phyloP scores from a whole-genome alignment of 2,888 invertebrate species.

The Unio pictorum region DNA sequence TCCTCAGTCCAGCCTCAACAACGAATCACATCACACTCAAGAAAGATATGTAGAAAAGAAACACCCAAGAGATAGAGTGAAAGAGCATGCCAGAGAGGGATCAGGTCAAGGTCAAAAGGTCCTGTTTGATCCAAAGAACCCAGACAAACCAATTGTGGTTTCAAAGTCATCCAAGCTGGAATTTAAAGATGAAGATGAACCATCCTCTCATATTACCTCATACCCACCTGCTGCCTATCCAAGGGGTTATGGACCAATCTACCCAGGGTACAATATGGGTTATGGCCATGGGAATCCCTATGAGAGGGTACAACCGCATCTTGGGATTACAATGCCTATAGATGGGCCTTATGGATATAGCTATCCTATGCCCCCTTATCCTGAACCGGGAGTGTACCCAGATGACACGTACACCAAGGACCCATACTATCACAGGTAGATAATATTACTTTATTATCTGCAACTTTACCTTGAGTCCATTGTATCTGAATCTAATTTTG shows the following conservation, averaged over 20 bases:
- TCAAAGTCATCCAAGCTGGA: conserved; percentile 32
- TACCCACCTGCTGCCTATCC: conserved; percentile 6
- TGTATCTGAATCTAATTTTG: no score
- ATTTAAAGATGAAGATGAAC: conserved; percentile 47
- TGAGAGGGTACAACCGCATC: conserved; percentile 33
- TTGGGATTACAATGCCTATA: conserved; percentile 4
- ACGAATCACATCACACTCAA: not conserved
- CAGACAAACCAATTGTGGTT: conserved; percentile 59
- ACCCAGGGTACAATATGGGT: conserved; percentile 24
- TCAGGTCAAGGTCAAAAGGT: conserved; percentile 45
- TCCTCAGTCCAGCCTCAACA: conserved; percentile 17
- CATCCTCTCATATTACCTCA: conserved; percentile 35
- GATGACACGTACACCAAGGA: conserved; percentile 43
- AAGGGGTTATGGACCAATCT: conserved; percentile 8
- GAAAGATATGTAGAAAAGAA: conserved; percentile 1
- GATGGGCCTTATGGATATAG: conserved; percentile 24
- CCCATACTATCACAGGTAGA: conserved; percentile 43
- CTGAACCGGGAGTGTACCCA: conserved; percentile 15
- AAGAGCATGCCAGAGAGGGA: conserved; percentile 16
- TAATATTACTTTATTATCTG: not conserved
- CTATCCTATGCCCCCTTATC: conserved; percentile 13
- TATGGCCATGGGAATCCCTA: conserved; percentile 22
- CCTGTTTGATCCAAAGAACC: conserved; percentile 66
- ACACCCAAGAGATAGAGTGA: conserved; percentile 4
- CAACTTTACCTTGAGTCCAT: no score